Conservation (phyloP, 1,140 invertebrate species). For the Lepidurus arcticus region DNA sequence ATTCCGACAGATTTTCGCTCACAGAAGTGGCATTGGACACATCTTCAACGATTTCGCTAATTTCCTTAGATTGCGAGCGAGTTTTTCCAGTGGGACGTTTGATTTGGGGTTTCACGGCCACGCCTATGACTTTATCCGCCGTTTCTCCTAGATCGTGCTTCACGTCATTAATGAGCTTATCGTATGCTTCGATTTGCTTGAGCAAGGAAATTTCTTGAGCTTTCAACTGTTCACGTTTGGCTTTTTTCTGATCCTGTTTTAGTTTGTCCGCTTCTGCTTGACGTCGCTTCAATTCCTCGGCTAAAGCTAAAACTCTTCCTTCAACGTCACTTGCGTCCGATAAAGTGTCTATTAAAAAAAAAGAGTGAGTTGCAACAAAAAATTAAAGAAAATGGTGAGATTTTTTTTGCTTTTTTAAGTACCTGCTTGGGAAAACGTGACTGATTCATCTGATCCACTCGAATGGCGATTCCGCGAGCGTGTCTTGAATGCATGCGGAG, state of each 20-base stretch:
- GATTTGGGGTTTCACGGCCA: constrained; percentile 48
- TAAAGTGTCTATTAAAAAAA: constrained; percentile 46
- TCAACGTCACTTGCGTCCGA: constrained; percentile 54
- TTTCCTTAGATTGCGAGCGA: background rate
- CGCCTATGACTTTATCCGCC: constrained; percentile 39
- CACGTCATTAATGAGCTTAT: constrained; percentile 47
- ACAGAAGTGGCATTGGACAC: too few species aligned
- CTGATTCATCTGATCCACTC: constrained; percentile 53
- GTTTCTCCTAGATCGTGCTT: constrained; percentile 46
- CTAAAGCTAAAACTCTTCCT: constrained; percentile 48
- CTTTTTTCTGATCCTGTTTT: constrained; percentile 47
- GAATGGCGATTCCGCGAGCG: constrained; percentile 43
- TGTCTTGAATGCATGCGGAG: constrained; percentile 35
- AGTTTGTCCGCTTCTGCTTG: constrained; percentile 49
- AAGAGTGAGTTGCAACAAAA: constrained; percentile 21
- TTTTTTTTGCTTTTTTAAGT: constrained; percentile 29
- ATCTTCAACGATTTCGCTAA: background rate
- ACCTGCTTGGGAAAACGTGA: constrained; percentile 48
- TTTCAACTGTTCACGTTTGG: constrained; percentile 48
- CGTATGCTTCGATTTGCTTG: constrained; percentile 51
- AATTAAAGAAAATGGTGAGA: constrained; percentile 27
- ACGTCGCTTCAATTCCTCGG: constrained; percentile 49
- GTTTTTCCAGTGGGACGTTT: constrained; percentile 46
- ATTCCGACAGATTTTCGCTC: too few species aligned
- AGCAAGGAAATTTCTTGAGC: constrained; percentile 50